These are phyloP conservation scores for Brachyalestes nurse DNA, from an alignment of 2,797 vertebrate species.

Conservation along the genomic window DNA sequence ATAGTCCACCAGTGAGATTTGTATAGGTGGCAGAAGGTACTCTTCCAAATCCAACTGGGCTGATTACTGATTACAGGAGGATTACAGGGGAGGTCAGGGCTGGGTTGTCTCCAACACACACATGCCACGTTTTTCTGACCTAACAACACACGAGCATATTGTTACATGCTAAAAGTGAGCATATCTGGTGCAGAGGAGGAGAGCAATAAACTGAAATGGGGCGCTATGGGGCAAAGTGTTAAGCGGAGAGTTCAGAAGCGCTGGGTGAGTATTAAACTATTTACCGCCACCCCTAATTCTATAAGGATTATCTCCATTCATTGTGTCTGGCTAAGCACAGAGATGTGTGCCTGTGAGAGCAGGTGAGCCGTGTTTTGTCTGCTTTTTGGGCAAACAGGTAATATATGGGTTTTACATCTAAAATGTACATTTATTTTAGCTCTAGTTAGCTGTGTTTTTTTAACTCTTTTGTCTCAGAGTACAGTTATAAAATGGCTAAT, in stretches of 20 bases:
- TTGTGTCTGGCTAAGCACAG: constrained; percentile 12
- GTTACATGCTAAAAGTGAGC: constrained; percentile 36
- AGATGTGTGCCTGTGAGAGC: background rate
- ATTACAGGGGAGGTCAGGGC: constrained; percentile 76
- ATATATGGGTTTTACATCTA: background rate
- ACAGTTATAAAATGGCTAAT: background rate
- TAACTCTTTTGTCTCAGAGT: background rate
- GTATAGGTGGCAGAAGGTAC: constrained; percentile 76
- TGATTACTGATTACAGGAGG: constrained; percentile 81
- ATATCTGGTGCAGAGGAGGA: constrained; percentile 33
- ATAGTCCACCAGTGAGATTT: constrained; percentile 67
- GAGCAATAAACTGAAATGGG: constrained; percentile 30
- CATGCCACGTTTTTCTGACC: constrained; percentile 33
- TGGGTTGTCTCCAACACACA: constrained; percentile 54
- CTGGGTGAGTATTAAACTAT: constrained; percentile 42
- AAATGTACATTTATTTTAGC: background rate
- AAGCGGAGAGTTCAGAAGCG: background rate
- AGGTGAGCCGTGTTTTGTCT: constrained; percentile 16
- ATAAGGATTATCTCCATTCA: constrained; percentile 31
- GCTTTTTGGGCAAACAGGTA: background rate
- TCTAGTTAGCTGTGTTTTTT: background rate
- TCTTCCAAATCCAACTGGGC: constrained; percentile 75
- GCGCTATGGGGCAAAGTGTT: background rate
- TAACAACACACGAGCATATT: constrained; percentile 24
- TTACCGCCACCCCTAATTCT: constrained; percentile 24